Base-by-base conservation (phyloP, 2,888 invertebrate genomes). In the Lamproptera curius region DNA sequence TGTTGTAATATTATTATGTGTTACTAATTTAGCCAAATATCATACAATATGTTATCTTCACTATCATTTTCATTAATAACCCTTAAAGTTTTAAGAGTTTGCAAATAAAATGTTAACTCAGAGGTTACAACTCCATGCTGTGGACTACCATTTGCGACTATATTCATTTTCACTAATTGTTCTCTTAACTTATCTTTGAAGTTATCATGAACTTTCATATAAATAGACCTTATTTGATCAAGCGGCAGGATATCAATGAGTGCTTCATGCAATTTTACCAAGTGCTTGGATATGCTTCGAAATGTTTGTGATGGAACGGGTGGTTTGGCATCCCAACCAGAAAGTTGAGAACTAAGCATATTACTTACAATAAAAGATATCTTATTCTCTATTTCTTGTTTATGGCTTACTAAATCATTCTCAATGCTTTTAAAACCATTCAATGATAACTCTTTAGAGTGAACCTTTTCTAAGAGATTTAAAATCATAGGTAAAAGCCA, bases 51-150 rank as follows among this genome's bases (percentile, higher is more conserved):
- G 72, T 93, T 92, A 70, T 94, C 92, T 63, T 91, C 91, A 65
- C 93, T 83, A 72, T 94, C 93, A 62, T 92, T 91, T 49, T 90
- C 89, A 23, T 94, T 94, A 62, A 96, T 86, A 20, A 95, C 93
- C 73, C 93, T 92, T 23, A 96, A 85, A 59, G 93, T 93, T 69
- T 94, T 92, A 63, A 97, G 89, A 48, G 95, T 96, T 82, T 96
- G 95, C 65, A 95, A 89, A 76, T 97, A 97, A 83, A 97, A 97
- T 53, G 95, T 95, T 66, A 97, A 82, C 85, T 97, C 97, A 6
- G 96, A 95, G 26, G 95, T 96, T n/a, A 97, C 97, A 44, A 96
- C 92, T 34, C 97, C 97, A 74, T 98, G 97, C 71, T 97, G 96
- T 1, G 98, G 98, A 39, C 97, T 97, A n/a, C 97, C 97, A 84